Base-by-base conservation (phyloP, 2,797 vertebrate genomes). In the Erpetoichthys calabaricus region DNA sequence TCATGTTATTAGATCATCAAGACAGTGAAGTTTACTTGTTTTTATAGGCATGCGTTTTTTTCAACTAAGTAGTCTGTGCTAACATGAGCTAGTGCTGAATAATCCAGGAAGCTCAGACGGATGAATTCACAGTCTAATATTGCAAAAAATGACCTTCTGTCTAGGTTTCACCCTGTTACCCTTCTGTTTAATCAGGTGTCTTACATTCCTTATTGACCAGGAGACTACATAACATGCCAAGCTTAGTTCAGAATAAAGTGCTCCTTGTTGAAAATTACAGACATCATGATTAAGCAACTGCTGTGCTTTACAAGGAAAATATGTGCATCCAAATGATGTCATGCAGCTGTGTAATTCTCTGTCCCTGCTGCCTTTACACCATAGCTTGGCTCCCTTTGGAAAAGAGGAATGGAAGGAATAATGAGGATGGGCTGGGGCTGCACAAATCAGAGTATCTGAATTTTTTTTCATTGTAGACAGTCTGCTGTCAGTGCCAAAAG, bases 111-210 rank as follows among this genome's bases (percentile, higher is more conserved):
- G 47, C n/a, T 7, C n/a, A 52, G 41, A 6, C 6, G 8, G 10
- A 53, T 53, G 51, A 25, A 53, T 9, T 53, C 51, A 53, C 51
- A 5, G 51, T 53, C 51, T 53, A 53, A 53, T 53, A 53, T 53
- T 25, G 10, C 8, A 53, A 41, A 53, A 53, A 4, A 53, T 53
- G 10, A 7, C 51, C 42, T 25, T 10, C 7, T 53, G 51, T 53
- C 51, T 53, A 41, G 51, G 51, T 7, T 6, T 53, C 51, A 53
- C n/a, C 51, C 51, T 53, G 51, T 53, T 41, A 53, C 51, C 42
- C 3, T 53, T 25, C 6, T 52, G 51, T 53, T 9, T 53, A 53
- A 53, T 53, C 10, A 53, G 51, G 51, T 53, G 51, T 25, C 5
- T 41, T 6, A 9, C n/a, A 53, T 53, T 25, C 51, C 47, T 49